A percentile compares a stretch with the other conserved stretches of the same genome.
Evolutionary conservation across 2,888 invertebrate genomes (phyloP).

Genomic region (Spilarctia lutea): DNA sequence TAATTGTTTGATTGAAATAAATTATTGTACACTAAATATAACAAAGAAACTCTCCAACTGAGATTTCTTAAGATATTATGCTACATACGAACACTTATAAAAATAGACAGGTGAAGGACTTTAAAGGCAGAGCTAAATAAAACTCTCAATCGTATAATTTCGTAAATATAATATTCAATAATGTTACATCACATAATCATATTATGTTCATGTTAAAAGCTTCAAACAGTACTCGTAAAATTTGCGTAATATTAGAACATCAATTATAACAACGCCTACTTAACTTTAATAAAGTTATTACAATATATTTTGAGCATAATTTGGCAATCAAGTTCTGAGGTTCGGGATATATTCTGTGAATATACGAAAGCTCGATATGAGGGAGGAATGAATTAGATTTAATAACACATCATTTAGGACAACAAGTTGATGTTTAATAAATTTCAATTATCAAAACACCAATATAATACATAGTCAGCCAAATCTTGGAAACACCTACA

Average conservation of each 20-base stretch:
- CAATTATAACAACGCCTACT: not conserved
- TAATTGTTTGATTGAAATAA: no score
- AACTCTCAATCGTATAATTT: not conserved
- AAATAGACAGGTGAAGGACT: not conserved
- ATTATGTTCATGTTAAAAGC: slow-evolving; percentile 14
- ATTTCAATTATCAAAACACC: no score
- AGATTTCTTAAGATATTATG: no score
- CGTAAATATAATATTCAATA: not conserved
- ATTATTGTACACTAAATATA: no score
- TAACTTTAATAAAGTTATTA: slow-evolving; percentile 3
- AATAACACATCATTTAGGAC: not conserved
- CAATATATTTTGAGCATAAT: slow-evolving; percentile 8
- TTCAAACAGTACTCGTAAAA: slow-evolving; percentile 29
- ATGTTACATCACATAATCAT: slow-evolving; percentile 1
- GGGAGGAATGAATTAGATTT: not conserved
- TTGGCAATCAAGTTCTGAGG: not conserved
- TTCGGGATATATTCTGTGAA: not conserved
- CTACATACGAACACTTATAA: no score
- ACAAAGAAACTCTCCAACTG: not conserved
- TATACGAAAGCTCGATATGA: not conserved
- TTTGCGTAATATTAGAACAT: slow-evolving; percentile 14
- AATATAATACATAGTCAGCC: no score
- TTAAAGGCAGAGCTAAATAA: not conserved
- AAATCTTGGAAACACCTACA: no score
- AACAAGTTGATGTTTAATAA: not conserved